These are phyloP conservation scores for Scaeva pyrastri DNA, from an alignment of 2,888 invertebrate species.

Conservation along the genomic window DNA sequence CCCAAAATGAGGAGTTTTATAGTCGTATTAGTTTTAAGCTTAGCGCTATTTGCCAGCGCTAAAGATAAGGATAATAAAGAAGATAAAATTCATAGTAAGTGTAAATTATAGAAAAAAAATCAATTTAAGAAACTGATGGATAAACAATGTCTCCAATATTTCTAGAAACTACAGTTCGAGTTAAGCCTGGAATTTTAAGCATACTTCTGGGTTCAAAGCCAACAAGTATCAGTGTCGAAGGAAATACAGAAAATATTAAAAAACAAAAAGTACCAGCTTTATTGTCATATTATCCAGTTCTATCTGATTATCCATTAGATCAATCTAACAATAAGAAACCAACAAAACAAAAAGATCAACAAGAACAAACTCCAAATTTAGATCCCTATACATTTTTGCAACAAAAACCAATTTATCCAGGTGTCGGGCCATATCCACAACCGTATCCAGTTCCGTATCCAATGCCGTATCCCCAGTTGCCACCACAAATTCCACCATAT, in stretches of 20 bases:
- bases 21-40: constrained; percentile 32
- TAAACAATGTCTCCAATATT: background rate
- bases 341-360: background rate
- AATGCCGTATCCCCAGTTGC: too few species aligned
- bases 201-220: constrained; percentile 46
- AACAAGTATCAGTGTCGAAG: background rate
- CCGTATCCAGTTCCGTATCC: constrained; percentile 78
- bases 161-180: constrained; percentile 25
- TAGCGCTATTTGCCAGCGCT: background rate
- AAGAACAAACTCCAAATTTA: constrained; percentile 27
- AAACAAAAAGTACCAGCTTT: constrained; percentile 16
- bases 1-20: constrained; percentile 46
- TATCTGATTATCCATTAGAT: constrained; percentile 44
- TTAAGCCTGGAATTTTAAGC: constrained; percentile 33
- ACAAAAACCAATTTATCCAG: background rate
- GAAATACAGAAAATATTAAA: background rate
- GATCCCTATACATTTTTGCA: constrained; percentile 74
- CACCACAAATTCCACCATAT: constrained; percentile 37
- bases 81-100: constrained; percentile 10
- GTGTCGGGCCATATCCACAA: constrained; percentile 13
- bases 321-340: constrained; percentile 75
- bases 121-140: too few species aligned
- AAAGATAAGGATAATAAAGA: background rate
- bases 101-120: too few species aligned
- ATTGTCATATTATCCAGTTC: constrained; percentile 32